Evolutionary conservation across 2,888 invertebrate genomes (phyloP).

Genomic region (Pammene aurita): DNA sequence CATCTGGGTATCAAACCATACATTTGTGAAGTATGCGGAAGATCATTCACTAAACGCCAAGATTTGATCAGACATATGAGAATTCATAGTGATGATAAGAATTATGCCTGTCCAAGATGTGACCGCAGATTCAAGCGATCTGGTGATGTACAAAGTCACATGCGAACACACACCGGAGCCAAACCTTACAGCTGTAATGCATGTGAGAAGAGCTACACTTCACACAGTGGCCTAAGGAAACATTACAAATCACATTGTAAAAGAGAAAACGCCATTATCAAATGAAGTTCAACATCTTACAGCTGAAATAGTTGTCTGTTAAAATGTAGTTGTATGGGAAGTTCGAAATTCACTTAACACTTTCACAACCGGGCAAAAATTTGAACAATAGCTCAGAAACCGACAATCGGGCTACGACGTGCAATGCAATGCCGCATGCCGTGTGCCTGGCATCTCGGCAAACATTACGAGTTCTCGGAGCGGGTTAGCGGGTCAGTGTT

Average conservation of each 20-base stretch:
- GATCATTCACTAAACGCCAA: conserved; percentile 54
- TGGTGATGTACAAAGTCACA: conserved; percentile 52
- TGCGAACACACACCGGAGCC: conserved; percentile 54
- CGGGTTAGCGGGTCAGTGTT: too few relatives aligned
- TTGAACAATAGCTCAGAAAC: too few relatives aligned
- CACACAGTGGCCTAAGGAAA: conserved; percentile 54
- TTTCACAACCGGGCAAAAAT: too few relatives aligned
- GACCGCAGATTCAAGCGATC: conserved; percentile 54
- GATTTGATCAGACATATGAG: conserved; percentile 54
- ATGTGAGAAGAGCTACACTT: conserved; percentile 54
- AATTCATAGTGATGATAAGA: conserved; percentile 55
- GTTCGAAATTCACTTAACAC: background rate
- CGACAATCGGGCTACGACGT: too few relatives aligned
- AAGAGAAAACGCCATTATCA: conserved; percentile 27
- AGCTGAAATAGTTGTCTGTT: background rate
- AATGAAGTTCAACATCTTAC: background rate
- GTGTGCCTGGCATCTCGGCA: too few relatives aligned
- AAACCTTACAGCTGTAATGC: conserved; percentile 51
- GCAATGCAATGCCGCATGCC: too few relatives aligned
- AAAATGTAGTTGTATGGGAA: background rate
- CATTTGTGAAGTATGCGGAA: conserved; percentile 75
- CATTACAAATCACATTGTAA: conserved; percentile 49
- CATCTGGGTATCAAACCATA: conserved; percentile 79
- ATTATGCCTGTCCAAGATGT: conserved; percentile 53
- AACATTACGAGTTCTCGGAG: too few relatives aligned